These are phyloP conservation scores for Hydropotes inermis DNA, from an alignment of 2,113 vertebrate genomes.

Conservation along the genomic window DNA sequence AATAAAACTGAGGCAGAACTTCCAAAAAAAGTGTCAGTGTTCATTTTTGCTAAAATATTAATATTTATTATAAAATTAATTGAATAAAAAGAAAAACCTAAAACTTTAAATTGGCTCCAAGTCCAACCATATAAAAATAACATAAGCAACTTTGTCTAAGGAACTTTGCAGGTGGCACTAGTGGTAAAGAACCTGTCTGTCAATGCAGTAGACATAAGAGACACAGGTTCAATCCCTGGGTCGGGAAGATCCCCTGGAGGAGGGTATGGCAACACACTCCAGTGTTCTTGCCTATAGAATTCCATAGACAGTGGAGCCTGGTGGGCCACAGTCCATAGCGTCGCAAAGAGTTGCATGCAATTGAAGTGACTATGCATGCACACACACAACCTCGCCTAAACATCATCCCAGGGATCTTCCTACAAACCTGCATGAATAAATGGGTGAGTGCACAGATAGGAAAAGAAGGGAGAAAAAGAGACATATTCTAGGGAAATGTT, in stretches of 20 bases:
- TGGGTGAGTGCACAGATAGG: not conserved
- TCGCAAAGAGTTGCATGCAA: rapidly evolving
- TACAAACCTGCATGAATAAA: no score
- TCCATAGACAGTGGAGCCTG: not conserved
- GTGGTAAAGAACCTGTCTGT: not conserved
- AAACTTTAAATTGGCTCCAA: not conserved
- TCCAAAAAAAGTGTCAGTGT: not conserved
- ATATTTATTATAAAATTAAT: not conserved
- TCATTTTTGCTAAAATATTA: not conserved
- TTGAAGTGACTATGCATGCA: not conserved
- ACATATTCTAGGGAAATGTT: not conserved
- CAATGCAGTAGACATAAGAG: rapidly evolving
- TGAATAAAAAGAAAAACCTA: not conserved
- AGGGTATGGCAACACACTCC: rapidly evolving
- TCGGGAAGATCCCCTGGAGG: rapidly evolving
- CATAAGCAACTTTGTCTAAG: not conserved
- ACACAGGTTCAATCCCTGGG: rapidly evolving
- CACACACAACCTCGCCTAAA: not conserved
- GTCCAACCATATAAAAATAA: not conserved
- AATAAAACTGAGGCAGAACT: not conserved
- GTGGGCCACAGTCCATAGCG: rapidly evolving
- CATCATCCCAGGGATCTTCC: not conserved
- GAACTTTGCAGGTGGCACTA: not conserved
- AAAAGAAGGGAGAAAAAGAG: not conserved
- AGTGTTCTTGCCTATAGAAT: rapidly evolving